Base-by-base conservation (phyloP, 2,113 vertebrate genomes). In the Nannospalax galili region DNA sequence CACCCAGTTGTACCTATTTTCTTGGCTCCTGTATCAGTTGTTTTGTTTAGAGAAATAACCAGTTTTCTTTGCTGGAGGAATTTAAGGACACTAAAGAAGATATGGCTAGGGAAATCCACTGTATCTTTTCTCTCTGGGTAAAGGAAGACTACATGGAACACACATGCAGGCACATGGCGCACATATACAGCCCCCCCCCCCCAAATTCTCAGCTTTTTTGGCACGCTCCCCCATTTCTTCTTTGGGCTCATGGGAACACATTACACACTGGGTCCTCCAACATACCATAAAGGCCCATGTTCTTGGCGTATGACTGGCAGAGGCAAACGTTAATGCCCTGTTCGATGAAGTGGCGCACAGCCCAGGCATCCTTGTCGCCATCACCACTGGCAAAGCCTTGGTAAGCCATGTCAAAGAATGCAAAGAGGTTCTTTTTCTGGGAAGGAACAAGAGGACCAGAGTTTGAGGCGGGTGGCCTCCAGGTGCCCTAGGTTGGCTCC, bases 271-370 rank as follows among this genome's bases (percentile, higher is more conserved):
- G 78, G 70, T 0, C 24, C 32, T 20, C 19, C 37, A 60, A 65
- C 99, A 99, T 97, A 99, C 99, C 99, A 0, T 99, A 99, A 16
- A 99, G 98, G 37, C 99, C 99, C 99, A 99, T 99, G 98, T 99
- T 99, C 98, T 99, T 99, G 24, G 99, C 99, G 0, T 99, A 99
- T 40, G 99, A 99, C 98, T 99, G 99, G 0, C 99, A 99, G 88
- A 99, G 97, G 90, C 99, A 91, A 11, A 99, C 91, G 69, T 99
- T 99, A 97, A 99, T 98, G 95, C 99, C 99, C 97, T 99, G 99
- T 28, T 99, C 99, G 0, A 99, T 99, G 98, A 99, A 99, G 97
- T 99, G 73, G 37, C 99, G 99, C 90, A 99, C 99, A 6, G 99
- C 99, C 99, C 99, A 99, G 81, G 99, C 99, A 0, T 99, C 99